Base-by-base conservation (phyloP, 2,888 invertebrate genomes). In the Drosophila rellima region DNA sequence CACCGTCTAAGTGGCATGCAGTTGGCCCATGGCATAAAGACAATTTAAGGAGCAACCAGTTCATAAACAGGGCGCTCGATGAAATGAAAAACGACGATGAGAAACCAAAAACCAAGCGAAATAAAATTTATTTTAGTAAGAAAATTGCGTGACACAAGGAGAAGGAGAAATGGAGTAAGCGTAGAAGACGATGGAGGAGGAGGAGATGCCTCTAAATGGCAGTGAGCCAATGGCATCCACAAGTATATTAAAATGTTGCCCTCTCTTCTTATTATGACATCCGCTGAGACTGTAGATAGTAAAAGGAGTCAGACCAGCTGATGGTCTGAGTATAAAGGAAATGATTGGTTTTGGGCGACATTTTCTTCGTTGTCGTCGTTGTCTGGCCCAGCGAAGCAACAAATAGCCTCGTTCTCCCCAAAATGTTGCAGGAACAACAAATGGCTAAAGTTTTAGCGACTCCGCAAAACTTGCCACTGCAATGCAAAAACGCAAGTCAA, bases 101-200 rank as follows among this genome's bases (percentile, higher is more conserved):
- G 54, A 51, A 70, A 65, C 57, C 69, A 72, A 61, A 66, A 57
- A 57, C 61, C 69, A 40, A 77, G 64, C 69, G 69, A 80, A 78
- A 80, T 82, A 74, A 80, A 82, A 73, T 85, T 87, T 79, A 82
- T 87, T 90, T 86, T 80, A 77, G 70, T 73, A 79, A 83, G 70
- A 80, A 89, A 89, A 89, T 90, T 89, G 89, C 87, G 88, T 89
- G 89, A 83, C 83, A 82, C 80, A 72, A 76, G 66, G 67, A 74
- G 78, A 47, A 70, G 70, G 78, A 72, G 23, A 6, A 23, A 23
- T 1, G 23, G 23, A 23, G 23, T 23, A 6, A 7, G 23, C 5
- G 23, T 23, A 76, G 67, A 76, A 74, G 0, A 18, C 15, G 31
- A 10, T 29, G 48, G 31, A 31, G 31, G 17, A 18, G 18, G 11